Base-by-base conservation (phyloP, 2,113 vertebrate species). In the Sceloporus undulatus region DNA sequence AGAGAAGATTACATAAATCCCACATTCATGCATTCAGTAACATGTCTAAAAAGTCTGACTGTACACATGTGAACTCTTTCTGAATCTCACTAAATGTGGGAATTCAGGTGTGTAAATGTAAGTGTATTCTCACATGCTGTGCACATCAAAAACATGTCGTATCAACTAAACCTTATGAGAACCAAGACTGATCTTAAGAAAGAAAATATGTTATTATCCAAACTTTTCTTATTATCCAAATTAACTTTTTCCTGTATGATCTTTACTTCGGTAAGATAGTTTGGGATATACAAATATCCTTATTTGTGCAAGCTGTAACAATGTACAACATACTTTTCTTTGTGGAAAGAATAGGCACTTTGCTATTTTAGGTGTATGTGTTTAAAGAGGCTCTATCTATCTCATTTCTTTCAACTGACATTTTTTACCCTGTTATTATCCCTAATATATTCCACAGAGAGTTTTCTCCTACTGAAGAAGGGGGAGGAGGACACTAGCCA, bases 371-470 rank as follows among this genome's bases (percentile, higher is more conserved):
- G 92, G 90, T 88, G 82, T 82, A 82, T 87, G 84, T 94, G 91
- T 91, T 82, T 92, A 78, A 77, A 87, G 85, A 83, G 86, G 86
- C 89, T 95, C 92, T 92, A 96, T 96, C 92, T 90, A 10, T 96
- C 93, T 95, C 84, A 77, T 56, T 85, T 93, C 92, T 94, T 93
- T 95, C 94, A 96, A 94, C 92, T 91, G 90, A 90, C 92, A 93
- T 95, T 95, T 97, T 87, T 95, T 95, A 95, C 94, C 88, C 93
- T 2, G 94, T 97, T 96, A 97, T 96, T 96, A 96, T 96, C 95
- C 82, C 86, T 97, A 97, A 97, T 97, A 97, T 96, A 97, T 97
- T 96, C 97, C 96, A 95, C 95, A 89, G 97, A 95, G 97, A 89
- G 82, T 96, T 96, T 94, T 85, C 93, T 92, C 92, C 95, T 85